Conservation (phyloP, 2,888 invertebrate species). For the Syrista parreyssii region DNA sequence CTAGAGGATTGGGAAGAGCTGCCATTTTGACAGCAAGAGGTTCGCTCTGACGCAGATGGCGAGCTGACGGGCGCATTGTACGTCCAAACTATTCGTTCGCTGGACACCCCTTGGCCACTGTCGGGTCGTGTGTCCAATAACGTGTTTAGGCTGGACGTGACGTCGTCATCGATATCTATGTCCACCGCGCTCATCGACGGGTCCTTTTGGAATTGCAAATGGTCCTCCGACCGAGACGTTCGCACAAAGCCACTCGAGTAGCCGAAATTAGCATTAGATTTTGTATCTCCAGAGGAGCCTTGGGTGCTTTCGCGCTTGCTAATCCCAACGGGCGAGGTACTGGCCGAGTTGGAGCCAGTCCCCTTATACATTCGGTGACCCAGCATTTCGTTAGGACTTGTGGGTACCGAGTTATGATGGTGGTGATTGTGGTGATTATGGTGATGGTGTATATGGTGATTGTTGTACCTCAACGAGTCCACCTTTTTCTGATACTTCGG, state of each 20-base stretch:
- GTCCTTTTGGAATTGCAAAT: constrained; percentile 85
- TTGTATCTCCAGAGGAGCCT: constrained; percentile 28
- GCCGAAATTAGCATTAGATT: constrained; percentile 47
- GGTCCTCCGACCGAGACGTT: constrained; percentile 92
- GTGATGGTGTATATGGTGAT: constrained; percentile 71
- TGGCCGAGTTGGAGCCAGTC: constrained; percentile 67
- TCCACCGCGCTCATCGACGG: constrained; percentile 85
- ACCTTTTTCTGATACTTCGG: constrained; percentile 73
- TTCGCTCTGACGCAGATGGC: constrained; percentile 67
- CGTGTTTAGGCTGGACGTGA: constrained; percentile 93
- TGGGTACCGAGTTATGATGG: constrained; percentile 75
- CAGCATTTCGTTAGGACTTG: constrained; percentile 76
- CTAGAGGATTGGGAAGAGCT: constrained; percentile 67
- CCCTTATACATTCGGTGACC: constrained; percentile 68
- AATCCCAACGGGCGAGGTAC: constrained; percentile 69
- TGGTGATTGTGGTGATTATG: constrained; percentile 68
- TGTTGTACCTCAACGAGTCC: constrained; percentile 69
- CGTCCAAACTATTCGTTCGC: constrained; percentile 87
- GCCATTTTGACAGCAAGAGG: constrained; percentile 68
- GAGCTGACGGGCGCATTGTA: constrained; percentile 87
- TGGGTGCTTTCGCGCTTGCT: constrained; percentile 66
- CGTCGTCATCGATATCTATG: constrained; percentile 92
- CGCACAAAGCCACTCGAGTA: constrained; percentile 76
- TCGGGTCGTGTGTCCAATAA: constrained; percentile 82
- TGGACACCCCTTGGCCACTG: constrained; percentile 69